phyloP scores from a whole-genome alignment of 30 jellyfish, hydroid and myxozoan genomes.

The Turritopsis dohrnii region DNA sequence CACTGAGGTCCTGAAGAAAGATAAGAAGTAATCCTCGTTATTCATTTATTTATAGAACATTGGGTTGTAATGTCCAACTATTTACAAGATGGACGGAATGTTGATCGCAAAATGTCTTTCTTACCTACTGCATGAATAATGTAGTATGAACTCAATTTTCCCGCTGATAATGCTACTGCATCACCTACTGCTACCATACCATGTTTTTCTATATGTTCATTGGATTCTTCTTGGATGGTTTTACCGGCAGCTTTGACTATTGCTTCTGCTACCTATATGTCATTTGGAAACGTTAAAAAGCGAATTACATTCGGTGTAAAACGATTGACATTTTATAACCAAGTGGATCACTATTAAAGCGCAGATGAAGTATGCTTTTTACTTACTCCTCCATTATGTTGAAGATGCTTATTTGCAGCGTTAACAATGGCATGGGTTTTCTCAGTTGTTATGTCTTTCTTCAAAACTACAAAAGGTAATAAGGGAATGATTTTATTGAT shows the following conservation, averaged over 20 bases:
- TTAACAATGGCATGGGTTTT: slow-evolving; percentile 13
- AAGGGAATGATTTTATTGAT: background rate
- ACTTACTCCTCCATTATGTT: slow-evolving; percentile 12
- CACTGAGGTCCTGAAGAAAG: background rate
- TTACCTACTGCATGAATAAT: slow-evolving; percentile 22
- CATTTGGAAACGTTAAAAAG: background rate
- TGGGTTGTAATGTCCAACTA: background rate
- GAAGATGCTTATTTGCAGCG: slow-evolving; percentile 9
- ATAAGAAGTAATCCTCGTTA: background rate
- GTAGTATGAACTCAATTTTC: background rate
- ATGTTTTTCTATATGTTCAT: background rate
- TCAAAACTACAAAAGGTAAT: background rate
- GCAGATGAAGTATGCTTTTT: background rate
- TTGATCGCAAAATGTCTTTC: background rate
- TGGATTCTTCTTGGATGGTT: background rate
- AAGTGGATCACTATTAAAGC: background rate
- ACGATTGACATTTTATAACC: background rate
- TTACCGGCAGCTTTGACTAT: background rate
- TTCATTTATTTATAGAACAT: background rate
- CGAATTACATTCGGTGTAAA: background rate
- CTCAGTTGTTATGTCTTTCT: slow-evolving; percentile 5
- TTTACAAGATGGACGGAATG: background rate
- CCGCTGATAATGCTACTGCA: background rate
- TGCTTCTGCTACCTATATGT: background rate
- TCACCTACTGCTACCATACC: slow-evolving; percentile 16